phyloP scores from a whole-genome alignment of 92 coral and sea anemone genomes.

The Desmophyllum pertusum region DNA sequence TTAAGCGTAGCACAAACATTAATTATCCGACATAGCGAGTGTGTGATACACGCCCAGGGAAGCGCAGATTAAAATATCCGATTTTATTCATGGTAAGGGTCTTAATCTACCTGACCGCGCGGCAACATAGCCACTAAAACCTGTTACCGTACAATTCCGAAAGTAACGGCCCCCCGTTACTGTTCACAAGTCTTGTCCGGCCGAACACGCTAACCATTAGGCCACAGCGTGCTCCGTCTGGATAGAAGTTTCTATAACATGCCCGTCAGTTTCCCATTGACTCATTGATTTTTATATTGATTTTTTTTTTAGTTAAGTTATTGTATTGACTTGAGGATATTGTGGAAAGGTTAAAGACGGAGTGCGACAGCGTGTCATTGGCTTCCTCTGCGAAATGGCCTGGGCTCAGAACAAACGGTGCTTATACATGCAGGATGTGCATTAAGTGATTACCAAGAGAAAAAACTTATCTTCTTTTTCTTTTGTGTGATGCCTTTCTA shows the following conservation, averaged over 20 bases:
- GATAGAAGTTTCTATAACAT: too few relatives aligned
- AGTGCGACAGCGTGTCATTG: slow-evolving; percentile 20
- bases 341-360: not conserved
- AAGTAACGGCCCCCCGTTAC: too few relatives aligned
- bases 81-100: too few relatives aligned
- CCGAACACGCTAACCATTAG: too few relatives aligned
- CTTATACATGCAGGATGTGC: slow-evolving; percentile 42
- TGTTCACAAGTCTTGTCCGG: too few relatives aligned
- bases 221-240: too few relatives aligned
- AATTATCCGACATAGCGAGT: not conserved
- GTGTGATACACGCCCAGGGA: not conserved
- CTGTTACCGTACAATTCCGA: too few relatives aligned
- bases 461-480: too few relatives aligned
- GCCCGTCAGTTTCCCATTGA: too few relatives aligned
- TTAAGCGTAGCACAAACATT: not conserved
- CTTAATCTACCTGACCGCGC: not conserved
- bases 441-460: slow-evolving; percentile 25
- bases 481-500: too few relatives aligned
- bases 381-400: not conserved
- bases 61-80: not conserved
- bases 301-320: slow-evolving; percentile 20
- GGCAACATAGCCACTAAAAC: not conserved
- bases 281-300: not conserved
- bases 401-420: slow-evolving; percentile 27
- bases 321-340: slow-evolving; percentile 41